Percentiles rank a stretch among this genome's conserved stretches.
phyloP scores from a whole-genome alignment of 2,888 invertebrate genomes.

The Drosophila mimetica region DNA sequence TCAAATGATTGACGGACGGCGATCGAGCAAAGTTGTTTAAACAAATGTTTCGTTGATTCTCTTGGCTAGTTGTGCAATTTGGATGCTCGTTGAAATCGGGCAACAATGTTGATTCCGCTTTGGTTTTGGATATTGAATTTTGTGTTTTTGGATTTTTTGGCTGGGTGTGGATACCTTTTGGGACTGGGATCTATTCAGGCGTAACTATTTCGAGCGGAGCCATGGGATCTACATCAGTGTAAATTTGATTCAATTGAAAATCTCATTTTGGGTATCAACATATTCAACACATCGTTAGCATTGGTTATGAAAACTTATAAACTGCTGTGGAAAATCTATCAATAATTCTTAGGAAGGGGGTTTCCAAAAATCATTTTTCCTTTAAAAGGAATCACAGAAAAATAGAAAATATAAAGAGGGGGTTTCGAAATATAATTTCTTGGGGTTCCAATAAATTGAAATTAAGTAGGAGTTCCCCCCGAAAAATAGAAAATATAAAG shows the following conservation, averaged over 20 bases:
- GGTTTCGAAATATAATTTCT: background rate
- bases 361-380: background rate
- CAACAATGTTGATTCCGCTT: slow-evolving; percentile 42
- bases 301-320: slow-evolving; percentile 10
- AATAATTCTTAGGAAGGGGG: background rate
- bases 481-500: too few relatives aligned
- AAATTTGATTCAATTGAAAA: slow-evolving; percentile 63
- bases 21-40: slow-evolving; percentile 61
- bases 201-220: slow-evolving; percentile 34
- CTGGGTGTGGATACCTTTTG: slow-evolving; percentile 58
- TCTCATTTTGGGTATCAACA: slow-evolving; percentile 40
- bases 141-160: slow-evolving; percentile 2
- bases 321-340: background rate
- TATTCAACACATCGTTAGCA: slow-evolving; percentile 70
- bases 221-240: slow-evolving; percentile 44
- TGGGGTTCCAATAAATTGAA: background rate
- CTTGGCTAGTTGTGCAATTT: slow-evolving; percentile 61
- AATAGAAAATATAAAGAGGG: background rate
- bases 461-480: background rate
- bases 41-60: slow-evolving; percentile 49
- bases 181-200: slow-evolving; percentile 7
- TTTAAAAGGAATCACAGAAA: background rate
- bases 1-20: slow-evolving; percentile 71
- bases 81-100: slow-evolving; percentile 19
- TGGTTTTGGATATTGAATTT: slow-evolving; percentile 21